Conservation (phyloP, 2,113 vertebrate species). For the Alectura lathami region DNA sequence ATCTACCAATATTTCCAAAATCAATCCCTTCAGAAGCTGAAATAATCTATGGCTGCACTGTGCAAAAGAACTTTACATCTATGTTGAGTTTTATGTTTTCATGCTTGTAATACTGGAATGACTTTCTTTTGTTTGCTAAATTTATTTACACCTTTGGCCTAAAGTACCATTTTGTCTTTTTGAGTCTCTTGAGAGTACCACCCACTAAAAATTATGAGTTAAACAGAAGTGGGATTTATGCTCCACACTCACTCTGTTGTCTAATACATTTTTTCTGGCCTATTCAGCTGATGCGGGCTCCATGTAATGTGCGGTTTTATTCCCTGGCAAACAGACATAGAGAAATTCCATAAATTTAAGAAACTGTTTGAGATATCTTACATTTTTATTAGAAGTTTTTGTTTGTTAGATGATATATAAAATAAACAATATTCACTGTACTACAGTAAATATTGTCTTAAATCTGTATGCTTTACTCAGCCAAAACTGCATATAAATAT, state of each 20-base stretch:
- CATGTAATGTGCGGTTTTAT: neutral
- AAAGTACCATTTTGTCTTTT: neutral
- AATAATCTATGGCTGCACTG: neutral
- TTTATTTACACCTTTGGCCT: neutral
- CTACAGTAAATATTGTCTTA: neutral
- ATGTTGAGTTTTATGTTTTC: neutral
- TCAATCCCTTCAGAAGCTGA: neutral
- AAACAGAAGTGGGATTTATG: neutral
- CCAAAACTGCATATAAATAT: neutral
- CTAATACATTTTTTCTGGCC: neutral
- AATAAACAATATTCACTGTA: neutral
- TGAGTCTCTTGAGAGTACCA: neutral
- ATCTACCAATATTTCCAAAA: neutral
- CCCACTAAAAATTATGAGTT: conserved; percentile 5
- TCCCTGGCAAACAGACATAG: neutral
- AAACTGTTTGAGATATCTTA: neutral
- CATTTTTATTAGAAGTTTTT: neutral
- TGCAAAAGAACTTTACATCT: neutral
- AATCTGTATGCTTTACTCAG: neutral
- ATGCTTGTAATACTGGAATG: neutral
- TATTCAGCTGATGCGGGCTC: neutral
- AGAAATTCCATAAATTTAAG: neutral
- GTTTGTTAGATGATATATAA: neutral
- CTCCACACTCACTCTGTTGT: neutral
- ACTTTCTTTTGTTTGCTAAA: neutral